These are phyloP conservation scores for Sthenelais limicola DNA, from an alignment of 2,888 invertebrate species.

Conservation along the genomic window DNA sequence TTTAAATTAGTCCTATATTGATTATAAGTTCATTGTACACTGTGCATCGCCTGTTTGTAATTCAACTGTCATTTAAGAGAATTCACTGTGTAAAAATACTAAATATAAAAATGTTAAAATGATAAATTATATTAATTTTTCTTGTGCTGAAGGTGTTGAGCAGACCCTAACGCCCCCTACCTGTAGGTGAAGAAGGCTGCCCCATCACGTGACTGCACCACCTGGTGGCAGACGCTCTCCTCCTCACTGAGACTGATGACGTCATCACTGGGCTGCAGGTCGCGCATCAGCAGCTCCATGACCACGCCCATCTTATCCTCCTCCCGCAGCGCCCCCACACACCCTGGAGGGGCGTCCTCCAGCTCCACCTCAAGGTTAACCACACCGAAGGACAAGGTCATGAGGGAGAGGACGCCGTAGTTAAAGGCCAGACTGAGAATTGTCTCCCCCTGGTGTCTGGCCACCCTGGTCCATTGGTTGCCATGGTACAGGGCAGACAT, in stretches of 20 bases:
- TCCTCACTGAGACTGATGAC: conserved; percentile 41
- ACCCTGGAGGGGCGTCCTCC: conserved; percentile 61
- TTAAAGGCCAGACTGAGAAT: conserved; percentile 69
- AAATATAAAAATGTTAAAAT: no score
- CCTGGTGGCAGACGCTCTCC: conserved; percentile 62
- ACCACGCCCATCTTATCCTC: conserved; percentile 45
- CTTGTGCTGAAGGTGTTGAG: no score
- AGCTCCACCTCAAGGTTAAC: conserved; percentile 56
- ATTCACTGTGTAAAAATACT: no score
- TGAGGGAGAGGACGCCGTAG: conserved; percentile 68
- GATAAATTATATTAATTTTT: no score
- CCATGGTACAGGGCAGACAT: conserved; percentile 42
- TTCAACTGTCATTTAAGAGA: no score
- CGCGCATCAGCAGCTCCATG: conserved; percentile 50
- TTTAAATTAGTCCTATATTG: no score
- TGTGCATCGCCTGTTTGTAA: no score
- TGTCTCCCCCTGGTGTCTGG: conserved; percentile 66
- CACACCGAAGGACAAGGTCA: conserved; percentile 67
- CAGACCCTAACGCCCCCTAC: no score
- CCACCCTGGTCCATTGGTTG: conserved; percentile 54
- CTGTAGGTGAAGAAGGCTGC: conserved; percentile 16
- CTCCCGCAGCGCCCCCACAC: conserved; percentile 58
- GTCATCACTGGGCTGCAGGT: conserved; percentile 42
- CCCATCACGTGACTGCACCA: conserved; percentile 50
- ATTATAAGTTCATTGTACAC: no score